Conservation (phyloP, 2,888 invertebrate species). For the Listrodromus nycthemerus region DNA sequence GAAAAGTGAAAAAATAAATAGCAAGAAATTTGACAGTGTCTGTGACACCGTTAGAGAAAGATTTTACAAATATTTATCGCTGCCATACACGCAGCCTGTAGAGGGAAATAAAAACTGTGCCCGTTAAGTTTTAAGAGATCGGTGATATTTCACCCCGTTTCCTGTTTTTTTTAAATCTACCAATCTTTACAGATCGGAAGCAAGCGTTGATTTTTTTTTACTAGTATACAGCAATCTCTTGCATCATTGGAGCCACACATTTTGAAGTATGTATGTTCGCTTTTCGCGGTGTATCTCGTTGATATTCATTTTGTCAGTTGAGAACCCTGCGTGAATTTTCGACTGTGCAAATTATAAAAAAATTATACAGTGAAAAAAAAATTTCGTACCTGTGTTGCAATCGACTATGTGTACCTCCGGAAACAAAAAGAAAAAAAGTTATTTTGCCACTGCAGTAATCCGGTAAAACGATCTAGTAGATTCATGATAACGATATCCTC, state of each 20-base stretch:
- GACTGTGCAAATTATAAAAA: no score
- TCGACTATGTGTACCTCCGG: no score
- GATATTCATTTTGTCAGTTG: no score
- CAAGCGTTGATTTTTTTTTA: conserved; percentile 1
- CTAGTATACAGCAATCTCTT: conserved; percentile 2
- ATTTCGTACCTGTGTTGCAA: no score
- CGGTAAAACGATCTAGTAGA: no score
- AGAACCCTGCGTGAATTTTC: no score
- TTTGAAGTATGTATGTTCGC: conserved; percentile 7
- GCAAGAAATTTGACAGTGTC: conserved; percentile 1
- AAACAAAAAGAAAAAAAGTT: no score
- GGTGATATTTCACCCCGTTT: conserved; percentile 11
- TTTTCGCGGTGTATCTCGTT: no score
- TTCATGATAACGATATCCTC: no score
- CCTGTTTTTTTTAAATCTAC: conserved; percentile 17
- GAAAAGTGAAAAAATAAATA: background rate
- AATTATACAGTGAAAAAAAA: no score
- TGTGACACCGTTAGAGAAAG: background rate
- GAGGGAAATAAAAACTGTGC: background rate
- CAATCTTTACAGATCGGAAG: conserved; percentile 13
- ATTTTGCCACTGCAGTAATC: no score
- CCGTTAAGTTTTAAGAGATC: background rate
- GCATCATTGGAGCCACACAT: background rate
- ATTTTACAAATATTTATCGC: conserved; percentile 31
- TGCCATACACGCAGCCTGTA: background rate